These are phyloP conservation scores for Rhopalosiphum maidis DNA, from an alignment of 1,140 invertebrate species.

Conservation along the genomic window DNA sequence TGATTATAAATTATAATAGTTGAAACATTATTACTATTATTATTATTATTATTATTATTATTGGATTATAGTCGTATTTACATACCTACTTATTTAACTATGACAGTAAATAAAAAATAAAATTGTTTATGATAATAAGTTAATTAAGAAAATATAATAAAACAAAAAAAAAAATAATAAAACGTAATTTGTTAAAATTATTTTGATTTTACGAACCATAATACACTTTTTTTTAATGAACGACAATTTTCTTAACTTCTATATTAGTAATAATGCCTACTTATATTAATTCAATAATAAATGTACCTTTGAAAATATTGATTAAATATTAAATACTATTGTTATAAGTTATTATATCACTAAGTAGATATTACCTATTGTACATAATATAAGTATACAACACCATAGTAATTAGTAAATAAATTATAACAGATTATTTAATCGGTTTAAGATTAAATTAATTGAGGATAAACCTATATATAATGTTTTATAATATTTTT, in stretches of 20 bases:
- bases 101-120: background rate
- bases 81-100: background rate
- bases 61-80: background rate
- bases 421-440: too few relatives aligned
- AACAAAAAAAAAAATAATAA: background rate
- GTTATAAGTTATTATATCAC: background rate
- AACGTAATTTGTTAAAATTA: background rate
- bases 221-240: background rate
- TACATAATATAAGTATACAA: background rate
- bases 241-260: background rate
- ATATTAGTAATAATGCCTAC: background rate
- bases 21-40: background rate
- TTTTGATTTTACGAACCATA: background rate
- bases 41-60: background rate
- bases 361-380: background rate
- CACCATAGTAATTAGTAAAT: too few relatives aligned
- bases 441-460: background rate
- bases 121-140: background rate
- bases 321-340: background rate
- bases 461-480: too few relatives aligned
- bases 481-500: too few relatives aligned
- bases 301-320: background rate
- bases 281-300: background rate
- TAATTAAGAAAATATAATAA: background rate
- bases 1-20: background rate